Percentiles rank a stretch among this genome's conserved stretches.
Evolutionary conservation across 2,888 invertebrate species (phyloP).

Genomic region (Ischnus inquisitorius): DNA sequence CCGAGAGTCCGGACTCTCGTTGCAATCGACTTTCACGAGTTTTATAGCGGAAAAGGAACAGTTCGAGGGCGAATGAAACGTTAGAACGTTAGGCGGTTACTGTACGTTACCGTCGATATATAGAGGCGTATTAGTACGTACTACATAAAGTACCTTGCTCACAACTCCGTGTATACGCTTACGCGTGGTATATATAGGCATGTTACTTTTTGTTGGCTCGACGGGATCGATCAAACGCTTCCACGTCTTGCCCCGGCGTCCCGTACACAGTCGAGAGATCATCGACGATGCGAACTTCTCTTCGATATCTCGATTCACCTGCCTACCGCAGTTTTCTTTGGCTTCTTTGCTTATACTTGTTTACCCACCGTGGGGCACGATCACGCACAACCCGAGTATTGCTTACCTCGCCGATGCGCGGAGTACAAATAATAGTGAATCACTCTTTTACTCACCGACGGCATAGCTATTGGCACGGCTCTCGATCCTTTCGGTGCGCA

Average conservation of each 20-base stretch:
- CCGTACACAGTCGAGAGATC: slow-evolving; percentile 45
- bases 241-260: slow-evolving; percentile 46
- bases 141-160: slow-evolving; percentile 64
- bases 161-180: slow-evolving; percentile 49
- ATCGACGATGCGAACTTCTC: slow-evolving; percentile 67
- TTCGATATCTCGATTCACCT: slow-evolving; percentile 55
- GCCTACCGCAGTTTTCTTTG: slow-evolving; percentile 12
- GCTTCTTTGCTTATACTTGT: slow-evolving; percentile 17
- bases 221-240: slow-evolving; percentile 67
- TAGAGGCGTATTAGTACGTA: slow-evolving; percentile 58
- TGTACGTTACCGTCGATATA: slow-evolving; percentile 36
- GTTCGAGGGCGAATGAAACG: slow-evolving; percentile 70
- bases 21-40: slow-evolving; percentile 69
- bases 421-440: not conserved
- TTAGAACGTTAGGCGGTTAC: slow-evolving; percentile 67
- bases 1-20: slow-evolving; percentile 67
- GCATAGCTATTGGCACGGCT: slow-evolving; percentile 12
- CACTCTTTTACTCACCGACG: not conserved
- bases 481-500: not conserved
- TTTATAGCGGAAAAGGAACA: slow-evolving; percentile 71
- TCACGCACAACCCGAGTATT: slow-evolving; percentile 6
- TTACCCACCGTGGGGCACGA: not conserved
- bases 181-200: slow-evolving; percentile 53
- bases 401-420: slow-evolving; percentile 5
- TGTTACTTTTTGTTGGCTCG: slow-evolving; percentile 56